These are phyloP conservation scores for Forbesichthys agassizii DNA, from an alignment of 2,113 vertebrate genomes.

Conservation along the genomic window DNA sequence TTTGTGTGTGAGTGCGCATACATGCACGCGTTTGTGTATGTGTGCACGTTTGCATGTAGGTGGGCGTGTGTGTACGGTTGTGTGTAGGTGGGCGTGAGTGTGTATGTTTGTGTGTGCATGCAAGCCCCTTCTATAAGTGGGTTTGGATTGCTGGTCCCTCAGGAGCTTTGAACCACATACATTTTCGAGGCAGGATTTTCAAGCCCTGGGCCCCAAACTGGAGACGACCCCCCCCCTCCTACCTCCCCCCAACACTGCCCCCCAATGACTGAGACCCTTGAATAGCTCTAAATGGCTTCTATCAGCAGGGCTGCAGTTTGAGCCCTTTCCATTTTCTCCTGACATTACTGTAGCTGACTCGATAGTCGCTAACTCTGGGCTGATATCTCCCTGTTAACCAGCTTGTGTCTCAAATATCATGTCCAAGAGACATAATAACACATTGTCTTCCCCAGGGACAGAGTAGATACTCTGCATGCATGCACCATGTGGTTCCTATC, in stretches of 20 bases:
- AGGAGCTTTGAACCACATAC: constrained; percentile 9
- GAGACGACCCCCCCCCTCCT: neutral
- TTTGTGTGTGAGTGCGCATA: constrained; percentile 14
- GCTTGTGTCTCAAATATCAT: constrained; percentile 6
- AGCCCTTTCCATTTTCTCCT: constrained; percentile 17
- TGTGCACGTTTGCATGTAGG: neutral
- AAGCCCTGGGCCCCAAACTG: neutral
- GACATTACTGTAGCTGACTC: constrained; percentile 24
- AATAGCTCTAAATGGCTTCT: constrained; percentile 35
- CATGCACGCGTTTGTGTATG: constrained; percentile 3
- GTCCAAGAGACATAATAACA: constrained; percentile 17
- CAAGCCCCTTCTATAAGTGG: neutral
- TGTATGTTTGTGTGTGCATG: constrained; percentile 5
- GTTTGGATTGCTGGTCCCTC: neutral
- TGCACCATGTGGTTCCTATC: constrained; percentile 53
- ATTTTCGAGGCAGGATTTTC: constrained; percentile 29
- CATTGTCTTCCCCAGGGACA: constrained; percentile 18
- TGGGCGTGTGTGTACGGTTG: neutral
- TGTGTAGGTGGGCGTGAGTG: constrained; percentile 22
- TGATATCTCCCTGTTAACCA: constrained; percentile 6
- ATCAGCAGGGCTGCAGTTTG: constrained; percentile 4
- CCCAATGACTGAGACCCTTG: constrained; percentile 9
- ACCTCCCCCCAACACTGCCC: neutral
- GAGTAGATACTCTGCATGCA: constrained; percentile 19
- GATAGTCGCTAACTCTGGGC: neutral